Base-by-base conservation (phyloP, 23 tunicate species). In the Oikopleura albicans region DNA sequence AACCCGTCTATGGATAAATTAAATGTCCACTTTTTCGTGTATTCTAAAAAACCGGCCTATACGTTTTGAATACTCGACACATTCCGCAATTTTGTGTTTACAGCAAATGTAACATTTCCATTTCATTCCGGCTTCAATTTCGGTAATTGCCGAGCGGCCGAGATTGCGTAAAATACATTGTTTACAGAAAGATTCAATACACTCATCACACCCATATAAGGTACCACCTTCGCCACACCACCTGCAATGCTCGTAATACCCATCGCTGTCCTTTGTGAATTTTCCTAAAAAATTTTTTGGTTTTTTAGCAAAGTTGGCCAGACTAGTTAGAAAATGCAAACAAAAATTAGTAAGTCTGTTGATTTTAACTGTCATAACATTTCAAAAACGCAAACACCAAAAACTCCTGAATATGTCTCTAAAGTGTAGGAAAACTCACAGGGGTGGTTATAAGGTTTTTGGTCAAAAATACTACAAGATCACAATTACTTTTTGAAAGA, bases 181-280 rank as follows among this genome's bases (percentile, higher is more conserved):
- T 71, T 71, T 71, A 31, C 79, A 71, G 35, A 71, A 71, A 71
- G 34, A 12, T 29, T 71, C 79, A 31, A 71, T 29, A 29, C 79
- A 71, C 2, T 16, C 2, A 31, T 71, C 79, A 29, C 79, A 71
- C 4, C 79, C 79, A 71, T 71, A 71, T 2, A 71, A 31, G 31
- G 79, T 71, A 37, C 79, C 79, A 27, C 79, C 79, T 16, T 71
- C 79, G 36, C 34, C 79, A 71, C 79, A 71, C 79, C 79, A 71
- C 31, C 79, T 34, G 79, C 79, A 71, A 31, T 71, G 79, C 37
- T 71, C 79, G 31, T 71, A 71, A 71, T 71, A 71, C 37, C 79
- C 79, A 4, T 71, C 79, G 4, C 37, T 2, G 31, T 71, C 79
- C 2, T 16, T 71, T 12, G 79, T 16, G 31, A 71, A 49, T 49